Base-by-base conservation (phyloP, 2,888 invertebrate species). In the Serripes groenlandicus region DNA sequence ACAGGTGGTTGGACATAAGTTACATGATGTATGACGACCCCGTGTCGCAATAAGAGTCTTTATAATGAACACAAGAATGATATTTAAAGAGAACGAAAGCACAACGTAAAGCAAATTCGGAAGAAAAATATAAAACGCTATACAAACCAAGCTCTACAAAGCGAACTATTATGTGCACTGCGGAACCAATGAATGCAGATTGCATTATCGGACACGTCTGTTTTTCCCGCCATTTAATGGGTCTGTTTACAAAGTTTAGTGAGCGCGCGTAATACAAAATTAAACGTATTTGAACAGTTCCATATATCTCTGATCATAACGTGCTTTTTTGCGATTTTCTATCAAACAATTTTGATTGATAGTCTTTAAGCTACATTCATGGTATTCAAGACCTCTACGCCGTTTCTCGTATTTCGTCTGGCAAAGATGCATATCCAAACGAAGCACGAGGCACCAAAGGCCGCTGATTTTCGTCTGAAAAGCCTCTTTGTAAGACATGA, bases 401-500 rank as follows among this genome's bases (percentile, higher is more conserved):
- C 28, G 30, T 54, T 42, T 68, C 75, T 75, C 66, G 76, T 30
- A 60, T 76, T 76, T 69, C 76, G 76, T 70, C 76, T 76, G 69
- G 69, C 76, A 76, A 75, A 81, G 86, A 83, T 83, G 81, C 83
- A 78, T 78, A 81, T 81, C 78, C 81, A 68, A 80, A 73, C 58
- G 60, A 35, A 60, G 78, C 83, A 83, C 86, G 81, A 83, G 86
- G 56, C 86, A 70, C 69, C 76, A 68, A 83, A 64, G 68, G 74
- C 68, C 72, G 56, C 78, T 69, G 73, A 70, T 81, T 75, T 83
- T 73, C 64, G 58, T 76, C 85, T 89, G 78, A 89, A 88, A 89
- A 86, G 82, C 66, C 75, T 78, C 88, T 87, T 91, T 91, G 88
- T 89, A 86, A 78, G 64, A 79, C 76, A 75, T 87, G 86, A 83